phyloP scores from a whole-genome alignment of 1,140 invertebrate species.

The Meloidogyne floridensis region DNA sequence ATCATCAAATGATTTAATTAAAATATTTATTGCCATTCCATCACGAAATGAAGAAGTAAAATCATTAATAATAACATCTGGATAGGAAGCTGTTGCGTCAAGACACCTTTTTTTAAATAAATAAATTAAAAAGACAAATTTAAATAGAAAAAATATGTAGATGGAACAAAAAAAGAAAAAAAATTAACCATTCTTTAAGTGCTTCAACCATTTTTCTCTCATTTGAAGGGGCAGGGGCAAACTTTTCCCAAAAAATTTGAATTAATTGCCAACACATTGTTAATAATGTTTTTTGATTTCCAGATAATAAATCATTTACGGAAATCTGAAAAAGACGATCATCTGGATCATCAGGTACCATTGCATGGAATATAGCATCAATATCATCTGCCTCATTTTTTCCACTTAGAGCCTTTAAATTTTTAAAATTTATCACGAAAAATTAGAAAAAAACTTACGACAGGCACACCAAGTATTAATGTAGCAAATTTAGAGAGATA shows the following conservation, averaged over 20 bases:
- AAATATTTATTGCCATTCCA: slow-evolving; percentile 58
- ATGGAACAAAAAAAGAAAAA: no score
- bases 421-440: slow-evolving; percentile 5
- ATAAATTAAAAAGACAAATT: background rate
- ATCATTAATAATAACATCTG: slow-evolving; percentile 57
- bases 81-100: slow-evolving; percentile 50
- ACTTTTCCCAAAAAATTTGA: slow-evolving; percentile 57
- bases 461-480: slow-evolving; percentile 52
- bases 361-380: slow-evolving; percentile 44
- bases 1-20: slow-evolving; percentile 59
- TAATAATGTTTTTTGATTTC: slow-evolving; percentile 50
- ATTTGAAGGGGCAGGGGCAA: slow-evolving; percentile 45
- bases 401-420: slow-evolving; percentile 37
- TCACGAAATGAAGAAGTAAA: slow-evolving; percentile 64
- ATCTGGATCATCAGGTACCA: slow-evolving; percentile 37
- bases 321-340: slow-evolving; percentile 54
- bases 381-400: slow-evolving; percentile 50
- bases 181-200: slow-evolving; percentile 52
- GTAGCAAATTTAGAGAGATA: slow-evolving; percentile 51
- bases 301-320: slow-evolving; percentile 46
- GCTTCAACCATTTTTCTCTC: slow-evolving; percentile 57
- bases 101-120: slow-evolving; percentile 47
- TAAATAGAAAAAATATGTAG: no score
- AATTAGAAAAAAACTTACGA: slow-evolving; percentile 43
- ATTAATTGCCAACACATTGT: slow-evolving; percentile 51